A percentile compares a stretch with the other conserved stretches of the same genome.
Evolutionary conservation across 2,888 invertebrate genomes (phyloP).

Genomic region (Plebejus melissa): DNA sequence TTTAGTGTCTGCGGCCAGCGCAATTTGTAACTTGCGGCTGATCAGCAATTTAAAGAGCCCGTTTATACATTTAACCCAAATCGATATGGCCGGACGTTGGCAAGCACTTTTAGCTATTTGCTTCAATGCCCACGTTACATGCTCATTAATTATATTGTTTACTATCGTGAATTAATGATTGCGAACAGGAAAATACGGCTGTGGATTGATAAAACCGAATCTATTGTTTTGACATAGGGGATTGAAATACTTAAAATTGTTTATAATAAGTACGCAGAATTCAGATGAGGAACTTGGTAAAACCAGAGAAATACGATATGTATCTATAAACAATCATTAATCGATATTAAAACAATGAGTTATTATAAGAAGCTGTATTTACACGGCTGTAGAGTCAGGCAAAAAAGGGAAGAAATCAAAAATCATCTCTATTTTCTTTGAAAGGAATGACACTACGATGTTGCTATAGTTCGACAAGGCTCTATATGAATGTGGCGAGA

Average conservation of each 20-base stretch:
- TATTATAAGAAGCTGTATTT: too few relatives aligned
- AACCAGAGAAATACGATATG: not conserved
- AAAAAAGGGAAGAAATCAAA: too few relatives aligned
- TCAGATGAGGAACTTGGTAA: not conserved
- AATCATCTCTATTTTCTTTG: too few relatives aligned
- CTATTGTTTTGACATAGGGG: not conserved
- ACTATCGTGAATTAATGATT: slow-evolving; percentile 5
- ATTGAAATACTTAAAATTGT: not conserved
- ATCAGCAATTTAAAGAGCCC: slow-evolving; percentile 35
- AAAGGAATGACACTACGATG: too few relatives aligned
- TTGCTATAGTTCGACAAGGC: too few relatives aligned
- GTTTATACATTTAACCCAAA: slow-evolving; percentile 30
- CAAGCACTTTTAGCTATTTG: slow-evolving; percentile 18
- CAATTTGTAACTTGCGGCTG: slow-evolving; percentile 36
- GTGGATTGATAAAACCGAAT: not conserved
- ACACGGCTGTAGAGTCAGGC: too few relatives aligned
- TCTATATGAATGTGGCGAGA: too few relatives aligned
- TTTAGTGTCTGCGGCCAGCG: slow-evolving; percentile 33
- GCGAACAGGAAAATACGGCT: slow-evolving; percentile 1
- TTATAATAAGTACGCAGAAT: not conserved
- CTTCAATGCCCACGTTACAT: not conserved
- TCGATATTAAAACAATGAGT: not conserved
- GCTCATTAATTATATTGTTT: slow-evolving; percentile 17
- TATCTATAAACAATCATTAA: not conserved
- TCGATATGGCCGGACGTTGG: slow-evolving; percentile 17